phyloP scores from a whole-genome alignment of 2,113 vertebrate genomes.

The Sigmodon hispidus region DNA sequence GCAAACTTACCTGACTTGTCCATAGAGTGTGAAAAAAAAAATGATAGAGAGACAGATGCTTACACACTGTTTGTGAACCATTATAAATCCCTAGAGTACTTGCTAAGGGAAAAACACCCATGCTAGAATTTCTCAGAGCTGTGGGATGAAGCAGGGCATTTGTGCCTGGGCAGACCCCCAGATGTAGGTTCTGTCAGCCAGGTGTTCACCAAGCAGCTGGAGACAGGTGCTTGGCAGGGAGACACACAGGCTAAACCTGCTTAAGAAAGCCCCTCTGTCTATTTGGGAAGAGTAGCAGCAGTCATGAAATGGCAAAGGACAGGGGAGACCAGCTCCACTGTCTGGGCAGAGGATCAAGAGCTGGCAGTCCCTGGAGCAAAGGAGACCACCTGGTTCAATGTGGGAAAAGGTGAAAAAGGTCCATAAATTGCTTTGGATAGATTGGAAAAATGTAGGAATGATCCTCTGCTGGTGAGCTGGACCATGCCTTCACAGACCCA shows the following conservation, averaged over 20 bases:
- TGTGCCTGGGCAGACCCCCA: not conserved
- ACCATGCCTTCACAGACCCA: not conserved
- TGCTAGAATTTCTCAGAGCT: not conserved
- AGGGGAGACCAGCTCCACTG: not conserved
- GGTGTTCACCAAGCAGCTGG: not conserved
- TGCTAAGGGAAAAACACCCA: not conserved
- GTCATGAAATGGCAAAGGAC: not conserved
- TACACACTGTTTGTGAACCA: not conserved
- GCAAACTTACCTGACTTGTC: not conserved
- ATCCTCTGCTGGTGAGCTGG: not conserved
- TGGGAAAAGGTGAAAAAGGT: not conserved
- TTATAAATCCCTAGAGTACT: not conserved
- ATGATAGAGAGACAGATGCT: too few species aligned
- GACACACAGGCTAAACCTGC: not conserved
- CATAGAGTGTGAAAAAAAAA: not conserved
- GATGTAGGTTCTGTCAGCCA: not conserved
- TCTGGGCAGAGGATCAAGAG: conserved; percentile 29
- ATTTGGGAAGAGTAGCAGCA: not conserved
- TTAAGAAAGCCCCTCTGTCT: accelerated
- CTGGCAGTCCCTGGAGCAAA: not conserved
- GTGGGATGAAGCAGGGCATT: not conserved
- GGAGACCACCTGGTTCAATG: not conserved
- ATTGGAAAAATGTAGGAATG: not conserved
- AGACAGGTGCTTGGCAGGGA: not conserved
- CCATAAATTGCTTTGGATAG: accelerated